phyloP scores from a whole-genome alignment of 2,797 vertebrate genomes.

The Tapera naevia region DNA sequence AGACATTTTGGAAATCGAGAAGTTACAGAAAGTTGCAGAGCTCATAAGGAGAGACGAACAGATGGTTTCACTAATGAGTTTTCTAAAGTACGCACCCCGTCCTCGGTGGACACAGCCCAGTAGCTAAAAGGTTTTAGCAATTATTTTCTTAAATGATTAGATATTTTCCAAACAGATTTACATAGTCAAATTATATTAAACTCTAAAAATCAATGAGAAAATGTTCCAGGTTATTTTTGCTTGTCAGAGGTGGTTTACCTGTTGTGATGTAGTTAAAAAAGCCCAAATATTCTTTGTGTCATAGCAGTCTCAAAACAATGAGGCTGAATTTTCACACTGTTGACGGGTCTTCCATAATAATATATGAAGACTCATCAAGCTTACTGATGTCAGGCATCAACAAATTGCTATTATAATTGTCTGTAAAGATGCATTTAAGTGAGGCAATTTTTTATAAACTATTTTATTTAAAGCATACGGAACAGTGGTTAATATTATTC shows the following conservation, averaged over 20 bases:
- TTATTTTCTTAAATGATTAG: background rate
- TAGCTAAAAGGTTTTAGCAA: background rate
- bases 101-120: background rate
- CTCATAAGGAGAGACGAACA: conserved; percentile 23
- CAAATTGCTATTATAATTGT: background rate
- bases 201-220: background rate
- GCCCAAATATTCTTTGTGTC: background rate
- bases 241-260: background rate
- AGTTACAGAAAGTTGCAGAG: conserved; percentile 33
- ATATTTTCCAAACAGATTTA: background rate
- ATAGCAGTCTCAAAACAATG: background rate
- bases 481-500: background rate
- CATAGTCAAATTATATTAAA: background rate
- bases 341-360: background rate
- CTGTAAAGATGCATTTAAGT: background rate
- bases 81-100: conserved; percentile 16
- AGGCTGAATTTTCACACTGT: background rate
- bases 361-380: background rate
- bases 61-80: conserved; percentile 62
- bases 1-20: conserved; percentile 17
- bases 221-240: background rate
- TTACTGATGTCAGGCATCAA: background rate
- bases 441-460: no score
- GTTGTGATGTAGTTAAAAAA: background rate
- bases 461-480: background rate